Evolutionary conservation across 2,113 vertebrate species (phyloP).

Genomic region (Laticauda colubrina): DNA sequence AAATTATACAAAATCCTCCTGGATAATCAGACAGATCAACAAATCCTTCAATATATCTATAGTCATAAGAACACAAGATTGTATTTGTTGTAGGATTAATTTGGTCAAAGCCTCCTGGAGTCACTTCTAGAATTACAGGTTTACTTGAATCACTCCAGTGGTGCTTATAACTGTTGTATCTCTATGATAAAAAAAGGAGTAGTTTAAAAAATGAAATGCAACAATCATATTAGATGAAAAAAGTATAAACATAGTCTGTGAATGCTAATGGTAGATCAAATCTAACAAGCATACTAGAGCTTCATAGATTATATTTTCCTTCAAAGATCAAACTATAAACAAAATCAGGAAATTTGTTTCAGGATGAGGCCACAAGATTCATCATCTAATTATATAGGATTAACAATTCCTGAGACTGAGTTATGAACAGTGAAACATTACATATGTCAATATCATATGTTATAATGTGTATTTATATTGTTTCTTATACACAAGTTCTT

Average conservation of each 20-base stretch:
- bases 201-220: neutral
- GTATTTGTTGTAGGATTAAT: slow-evolving; percentile 90
- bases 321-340: neutral
- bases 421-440: neutral
- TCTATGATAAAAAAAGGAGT: slow-evolving; percentile 68
- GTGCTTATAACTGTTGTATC: slow-evolving; percentile 97
- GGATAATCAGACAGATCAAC: slow-evolving; percentile 91
- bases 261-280: neutral
- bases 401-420: neutral
- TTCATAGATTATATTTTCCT: neutral
- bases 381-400: neutral
- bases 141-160: slow-evolving; percentile 93
- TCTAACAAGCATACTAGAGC: neutral
- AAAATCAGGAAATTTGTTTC: neutral
- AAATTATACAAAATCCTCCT: slow-evolving; percentile 94
- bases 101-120: slow-evolving; percentile 95
- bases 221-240: neutral
- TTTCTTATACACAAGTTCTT: neutral
- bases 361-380: neutral
- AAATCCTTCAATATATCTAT: slow-evolving; percentile 97
- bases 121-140: slow-evolving; percentile 90
- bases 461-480: neutral
- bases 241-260: neutral
- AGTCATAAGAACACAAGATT: slow-evolving; percentile 96
- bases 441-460: neutral